Evolutionary conservation across 2,888 invertebrate genomes (phyloP).

Genomic region (Dolichomitus sp.): DNA sequence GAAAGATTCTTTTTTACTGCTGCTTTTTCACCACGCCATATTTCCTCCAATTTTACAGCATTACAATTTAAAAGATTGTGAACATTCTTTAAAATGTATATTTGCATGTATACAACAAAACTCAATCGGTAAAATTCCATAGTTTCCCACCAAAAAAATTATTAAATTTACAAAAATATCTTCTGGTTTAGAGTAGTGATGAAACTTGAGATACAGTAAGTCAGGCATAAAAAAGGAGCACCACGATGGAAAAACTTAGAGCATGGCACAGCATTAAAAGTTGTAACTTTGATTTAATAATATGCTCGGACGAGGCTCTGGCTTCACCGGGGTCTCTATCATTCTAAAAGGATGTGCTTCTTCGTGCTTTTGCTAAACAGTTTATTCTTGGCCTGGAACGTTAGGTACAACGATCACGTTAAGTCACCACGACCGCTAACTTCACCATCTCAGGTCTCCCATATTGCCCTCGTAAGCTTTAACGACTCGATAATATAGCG

Average conservation of each 20-base stretch:
- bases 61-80: no score
- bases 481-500: conserved; percentile 58
- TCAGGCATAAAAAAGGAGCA: neutral
- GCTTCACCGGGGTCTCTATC: conserved; percentile 16
- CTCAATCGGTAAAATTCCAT: no score
- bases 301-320: conserved; percentile 40
- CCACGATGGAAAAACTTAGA: neutral
- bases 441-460: conserved; percentile 28
- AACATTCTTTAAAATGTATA: no score
- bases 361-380: neutral
- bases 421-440: conserved; percentile 3
- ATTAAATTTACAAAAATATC: no score
- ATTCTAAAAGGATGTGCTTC: neutral
- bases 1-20: no score
- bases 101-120: no score
- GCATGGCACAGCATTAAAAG: conserved; percentile 6
- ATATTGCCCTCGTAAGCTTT: conserved; percentile 62
- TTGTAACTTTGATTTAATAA: conserved; percentile 51
- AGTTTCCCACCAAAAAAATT: no score
- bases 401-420: conserved; percentile 7
- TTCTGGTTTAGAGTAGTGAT: no score
- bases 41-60: no score
- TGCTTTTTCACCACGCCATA: no score
- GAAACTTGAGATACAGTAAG: no score
- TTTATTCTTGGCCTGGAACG: conserved; percentile 16